Base-by-base conservation (phyloP, 2,113 vertebrate species). In the Cebidichthys violaceus region DNA sequence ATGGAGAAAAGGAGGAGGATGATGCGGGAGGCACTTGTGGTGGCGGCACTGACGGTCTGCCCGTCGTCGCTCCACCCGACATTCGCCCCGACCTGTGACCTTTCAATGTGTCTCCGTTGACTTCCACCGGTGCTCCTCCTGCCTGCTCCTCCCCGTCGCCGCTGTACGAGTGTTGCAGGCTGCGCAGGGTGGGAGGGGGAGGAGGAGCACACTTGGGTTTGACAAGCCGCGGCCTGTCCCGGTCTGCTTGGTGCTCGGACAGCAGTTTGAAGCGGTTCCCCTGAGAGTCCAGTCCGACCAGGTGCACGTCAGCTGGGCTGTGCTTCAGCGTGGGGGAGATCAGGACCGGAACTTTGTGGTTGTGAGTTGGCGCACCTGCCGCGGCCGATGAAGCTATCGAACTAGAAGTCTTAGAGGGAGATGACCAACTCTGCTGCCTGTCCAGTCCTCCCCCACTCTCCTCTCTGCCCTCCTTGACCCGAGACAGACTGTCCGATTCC, bases 211-310 rank as follows among this genome's bases (percentile, higher is more conserved):
- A 99, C 92, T 98, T 98, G 95, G 98, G 98, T 93, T 99, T 99
- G 70, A 99, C 96, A 35, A 98, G 96, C 60, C 97, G 96, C 50
- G 97, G 97, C 83, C 97, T 95, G 94, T 99, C 98, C 87, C 96
- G 95, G 91, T 99, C 98, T 31, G 95, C 93, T 90, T 97, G 97
- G 94, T 97, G 96, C 94, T 98, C 98, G 13, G 97, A 96, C 80
- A 99, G 95, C 93, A 99, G 97, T 93, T 98, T 99, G 91, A 99
- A 99, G 82, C 97, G 97, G 93, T 99, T 99, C 94, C 98, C 98
- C 96, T 99, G 97, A 95, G 98, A 99, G 96, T 99, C 98, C 78
- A 98, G 96, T 79, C 97, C 98, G 41, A 99, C 97, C 70, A 98
- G 95, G 93, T 98, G 98, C 87, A 96, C 96, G 0, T 99, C 98